A percentile compares a stretch with the other conserved stretches of the same genome.
These are phyloP conservation scores for Xenus cinereus DNA, from an alignment of 2,113 vertebrate species.

Conservation along the genomic window DNA sequence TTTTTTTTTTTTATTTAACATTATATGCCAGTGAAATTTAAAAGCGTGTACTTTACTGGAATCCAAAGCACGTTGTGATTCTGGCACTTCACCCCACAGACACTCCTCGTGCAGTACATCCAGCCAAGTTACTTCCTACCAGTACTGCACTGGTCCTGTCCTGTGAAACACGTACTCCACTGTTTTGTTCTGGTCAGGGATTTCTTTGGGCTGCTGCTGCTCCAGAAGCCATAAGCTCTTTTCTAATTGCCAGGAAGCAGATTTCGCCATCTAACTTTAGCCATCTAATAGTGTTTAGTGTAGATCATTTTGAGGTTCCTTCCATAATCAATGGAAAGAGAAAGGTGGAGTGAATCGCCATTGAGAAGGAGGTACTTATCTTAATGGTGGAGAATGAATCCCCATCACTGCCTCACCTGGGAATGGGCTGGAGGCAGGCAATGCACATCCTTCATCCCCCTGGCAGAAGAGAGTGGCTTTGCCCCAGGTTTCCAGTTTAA, in stretches of 20 bases:
- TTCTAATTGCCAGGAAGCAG: not conserved
- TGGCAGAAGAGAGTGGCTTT: not conserved
- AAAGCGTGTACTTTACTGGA: not conserved
- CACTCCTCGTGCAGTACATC: not conserved
- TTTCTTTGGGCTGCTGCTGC: not conserved
- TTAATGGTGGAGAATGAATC: not conserved
- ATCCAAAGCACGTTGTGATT: not conserved
- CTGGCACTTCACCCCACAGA: not conserved
- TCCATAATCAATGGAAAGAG: not conserved
- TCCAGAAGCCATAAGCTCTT: not conserved
- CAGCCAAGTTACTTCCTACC: not conserved
- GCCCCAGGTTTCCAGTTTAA: not conserved
- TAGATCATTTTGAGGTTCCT: not conserved
- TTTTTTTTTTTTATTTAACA: not conserved
- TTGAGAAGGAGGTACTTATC: not conserved
- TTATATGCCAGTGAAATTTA: not conserved
- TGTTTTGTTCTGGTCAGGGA: not conserved
- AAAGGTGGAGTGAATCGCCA: not conserved
- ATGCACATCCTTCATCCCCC: not conserved
- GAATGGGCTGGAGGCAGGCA: not conserved
- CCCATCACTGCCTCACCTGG: not conserved
- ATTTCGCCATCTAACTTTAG: not conserved
- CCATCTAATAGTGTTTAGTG: not conserved
- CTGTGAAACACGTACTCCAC: not conserved
- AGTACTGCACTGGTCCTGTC: not conserved